Base-by-base conservation (phyloP, 2,797 vertebrate genomes). In the Eupleurogrammus muticus region DNA sequence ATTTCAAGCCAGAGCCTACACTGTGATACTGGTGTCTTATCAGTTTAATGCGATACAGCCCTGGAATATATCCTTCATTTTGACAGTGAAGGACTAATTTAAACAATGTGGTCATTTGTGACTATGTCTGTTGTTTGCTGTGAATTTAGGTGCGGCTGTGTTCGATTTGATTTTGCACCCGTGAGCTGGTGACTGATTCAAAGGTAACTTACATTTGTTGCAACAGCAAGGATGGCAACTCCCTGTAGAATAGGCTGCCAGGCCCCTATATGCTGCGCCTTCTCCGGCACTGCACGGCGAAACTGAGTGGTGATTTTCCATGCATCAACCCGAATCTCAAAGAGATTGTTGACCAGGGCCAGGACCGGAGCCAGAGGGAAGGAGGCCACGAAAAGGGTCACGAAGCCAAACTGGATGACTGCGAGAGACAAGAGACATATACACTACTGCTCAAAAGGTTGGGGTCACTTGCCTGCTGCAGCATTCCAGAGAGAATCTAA, bases 341-440 rank as follows among this genome's bases (percentile, higher is more conserved):
- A 75, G 81, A 98, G 80, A 89, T 99, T 99, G 92, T 99, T 99
- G 63, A 97, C 85, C 42, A 99, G 93, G 52, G 97, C 97, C 93
- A 99, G 90, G 48, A 96, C 88, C 12, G 97, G 97, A 75, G 96
- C 97, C 94, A 99, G 86, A 21, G 97, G 97, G 59, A 99, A 99
- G 0, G 97, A 99, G 0, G 97, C 97, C 93, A 98, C 97, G 60
- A 99, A 99, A 52, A 99, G 91, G 63, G 97, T 99, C 80, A 97
- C 97, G 73, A 98, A 98, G 80, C 97, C 97, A 91, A 99, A 98
- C 89, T 99, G 97, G 88, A 99, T 98, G 67, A 97, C 97, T 99
- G 93, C 9, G 57, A 62, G 34, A 46, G 77, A 70, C 13, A 44
- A 64, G 19, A 49, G 1, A 57, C n/a, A n/a, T n/a, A n/a, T n/a